Conservation (phyloP, 2,888 invertebrate genomes). For the Apocheima hispidaria region DNA sequence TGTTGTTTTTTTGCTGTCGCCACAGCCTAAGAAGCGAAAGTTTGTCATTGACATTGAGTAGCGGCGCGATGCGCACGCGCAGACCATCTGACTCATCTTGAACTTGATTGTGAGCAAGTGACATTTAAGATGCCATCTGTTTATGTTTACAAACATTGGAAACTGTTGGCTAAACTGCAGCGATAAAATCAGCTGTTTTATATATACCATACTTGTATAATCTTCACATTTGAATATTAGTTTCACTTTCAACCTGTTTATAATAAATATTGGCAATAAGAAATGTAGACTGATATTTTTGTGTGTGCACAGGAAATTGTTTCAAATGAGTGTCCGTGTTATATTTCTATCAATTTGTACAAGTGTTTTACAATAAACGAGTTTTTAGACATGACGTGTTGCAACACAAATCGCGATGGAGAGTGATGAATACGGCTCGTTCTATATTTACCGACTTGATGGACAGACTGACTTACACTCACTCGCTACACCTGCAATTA, state of each 20-base stretch:
- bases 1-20: constrained; percentile 33
- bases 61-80: constrained; percentile 54
- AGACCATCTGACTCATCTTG: constrained; percentile 68
- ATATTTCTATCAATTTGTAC: constrained; percentile 16
- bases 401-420: constrained; percentile 53
- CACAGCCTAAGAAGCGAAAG: constrained; percentile 61
- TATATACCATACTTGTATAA: neutral
- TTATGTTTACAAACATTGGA: constrained; percentile 48
- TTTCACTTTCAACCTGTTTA: constrained; percentile 2
- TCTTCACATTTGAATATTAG: neutral
- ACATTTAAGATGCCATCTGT: constrained; percentile 54
- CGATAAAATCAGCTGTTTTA: constrained; percentile 9
- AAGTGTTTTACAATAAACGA: constrained; percentile 33
- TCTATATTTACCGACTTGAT: constrained; percentile 59
- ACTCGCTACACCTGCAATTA: constrained; percentile 63
- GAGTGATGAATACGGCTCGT: constrained; percentile 62
- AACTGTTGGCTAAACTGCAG: constrained; percentile 26
- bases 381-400: constrained; percentile 44
- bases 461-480: constrained; percentile 61
- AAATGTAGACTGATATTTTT: neutral
- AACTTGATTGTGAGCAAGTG: constrained; percentile 72
- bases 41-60: constrained; percentile 76
- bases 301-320: neutral
- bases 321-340: constrained; percentile 7
- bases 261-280: neutral